Conservation (phyloP, 2,113 vertebrate genomes). For the Sceloporus tristichus region DNA sequence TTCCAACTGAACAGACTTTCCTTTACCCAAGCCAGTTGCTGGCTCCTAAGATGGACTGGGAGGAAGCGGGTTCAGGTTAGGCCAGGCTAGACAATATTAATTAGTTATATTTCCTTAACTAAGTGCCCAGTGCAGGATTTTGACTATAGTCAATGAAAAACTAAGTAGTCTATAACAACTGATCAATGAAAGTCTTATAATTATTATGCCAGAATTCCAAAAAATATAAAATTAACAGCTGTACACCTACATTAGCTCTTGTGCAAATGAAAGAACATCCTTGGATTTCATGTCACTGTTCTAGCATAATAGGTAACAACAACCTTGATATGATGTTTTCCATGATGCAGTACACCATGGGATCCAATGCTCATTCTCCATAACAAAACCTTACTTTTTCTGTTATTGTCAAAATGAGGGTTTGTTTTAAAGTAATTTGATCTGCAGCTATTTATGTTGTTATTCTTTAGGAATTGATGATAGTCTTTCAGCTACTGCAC, state of each 20-base stretch:
- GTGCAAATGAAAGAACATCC: not conserved
- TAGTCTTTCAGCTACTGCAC: slow-evolving; percentile 88
- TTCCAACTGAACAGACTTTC: no score
- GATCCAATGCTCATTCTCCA: not conserved
- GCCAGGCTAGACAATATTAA: no score
- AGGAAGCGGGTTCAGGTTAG: no score
- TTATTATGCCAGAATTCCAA: no score
- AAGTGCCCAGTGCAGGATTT: no score
- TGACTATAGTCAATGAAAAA: not conserved
- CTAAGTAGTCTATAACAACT: no score
- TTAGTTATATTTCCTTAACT: no score
- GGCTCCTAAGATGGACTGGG: no score
- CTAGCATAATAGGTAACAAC: not conserved
- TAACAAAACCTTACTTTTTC: not conserved
- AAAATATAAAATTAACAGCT: no score
- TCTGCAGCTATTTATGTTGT: slow-evolving; percentile 32
- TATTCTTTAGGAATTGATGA: slow-evolving; percentile 87
- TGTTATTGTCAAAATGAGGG: not conserved
- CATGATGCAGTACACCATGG: not conserved
- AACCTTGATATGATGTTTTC: not conserved
- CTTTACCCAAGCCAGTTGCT: no score
- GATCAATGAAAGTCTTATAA: no score
- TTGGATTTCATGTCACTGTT: not conserved
- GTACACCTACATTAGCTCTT: not conserved
- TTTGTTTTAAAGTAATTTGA: slow-evolving; percentile 13